phyloP scores from a whole-genome alignment of 2,888 invertebrate genomes.

The Anorthoa munda region DNA sequence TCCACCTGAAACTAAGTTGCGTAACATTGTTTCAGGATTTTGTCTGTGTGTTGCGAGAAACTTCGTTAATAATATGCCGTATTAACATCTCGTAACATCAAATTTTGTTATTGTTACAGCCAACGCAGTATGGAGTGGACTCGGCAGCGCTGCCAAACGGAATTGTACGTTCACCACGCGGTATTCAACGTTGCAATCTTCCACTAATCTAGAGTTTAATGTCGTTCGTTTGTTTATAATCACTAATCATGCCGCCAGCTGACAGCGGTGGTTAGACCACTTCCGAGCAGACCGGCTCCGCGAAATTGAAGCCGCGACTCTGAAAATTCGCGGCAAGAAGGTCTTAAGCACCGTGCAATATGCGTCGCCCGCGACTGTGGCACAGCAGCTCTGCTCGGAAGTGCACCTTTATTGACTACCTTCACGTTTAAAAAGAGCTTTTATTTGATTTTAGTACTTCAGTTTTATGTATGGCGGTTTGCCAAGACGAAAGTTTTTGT shows the following conservation, averaged over 20 bases:
- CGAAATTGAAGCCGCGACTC: no score
- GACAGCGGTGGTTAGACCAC: constrained; percentile 10
- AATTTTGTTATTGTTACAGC: constrained; percentile 34
- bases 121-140: constrained; percentile 42
- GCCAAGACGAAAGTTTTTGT: constrained; percentile 16
- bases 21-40: no score
- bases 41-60: no score
- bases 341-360: no score
- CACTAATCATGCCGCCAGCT: constrained; percentile 40
- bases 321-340: no score
- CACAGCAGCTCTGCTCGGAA: no score
- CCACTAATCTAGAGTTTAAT: constrained; percentile 58
- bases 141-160: constrained; percentile 59
- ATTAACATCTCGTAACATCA: no score
- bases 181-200: constrained; percentile 59
- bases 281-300: no score
- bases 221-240: constrained; percentile 51
- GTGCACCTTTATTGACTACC: constrained; percentile 2
- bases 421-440: constrained; percentile 18
- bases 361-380: no score
- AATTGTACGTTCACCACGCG: constrained; percentile 60
- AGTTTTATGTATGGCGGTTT: constrained; percentile 26
- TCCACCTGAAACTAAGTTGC: no score
- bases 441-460: constrained; percentile 30
- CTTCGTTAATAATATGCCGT: no score